Base-by-base conservation (phyloP, 2,113 vertebrate genomes). In the Amblyornis subalaris region DNA sequence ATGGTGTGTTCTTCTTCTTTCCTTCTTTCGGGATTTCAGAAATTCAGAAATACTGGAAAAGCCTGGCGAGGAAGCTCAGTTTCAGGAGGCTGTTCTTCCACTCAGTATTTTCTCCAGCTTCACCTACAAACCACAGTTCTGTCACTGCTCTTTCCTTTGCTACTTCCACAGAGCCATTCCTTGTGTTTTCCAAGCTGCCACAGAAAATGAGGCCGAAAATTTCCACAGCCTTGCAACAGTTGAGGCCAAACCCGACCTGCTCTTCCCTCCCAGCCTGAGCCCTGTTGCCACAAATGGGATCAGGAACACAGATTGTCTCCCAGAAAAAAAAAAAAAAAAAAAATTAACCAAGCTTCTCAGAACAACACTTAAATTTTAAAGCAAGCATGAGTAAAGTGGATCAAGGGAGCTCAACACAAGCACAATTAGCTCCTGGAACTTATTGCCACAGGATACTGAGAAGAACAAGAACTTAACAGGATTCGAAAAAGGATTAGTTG, bases 381-480 rank as follows among this genome's bases (percentile, higher is more conserved):
- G 93, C 87, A 91, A 94, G 89, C 93, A 58, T 76, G 91, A 95
- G 81, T 58, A 94, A 94, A 96, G 67, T 94, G 91, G 96, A 96
- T 96, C 91, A 94, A 91, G 86, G 54, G 66, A 94, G 95, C 93
- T 96, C 94, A 96, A 70, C 93, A 72, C 62, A 82, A 87, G 91
- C 89, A 91, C 95, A 95, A 96, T 96, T 96, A 95, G 81, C 89
- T 94, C 73, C 93, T 95, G 93, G 85, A 96, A 95, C 93, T 94
- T 92, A 94, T 88, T 96, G 95, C 96, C 94, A 96, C 96, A 96
- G 95, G 94, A 94, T 79, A 94, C 80, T 75, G 54, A 87, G 74
- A 81, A 96, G 70, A 94, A 95, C 93, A 96, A 96, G 94, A 96
- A 96, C 93, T 92, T 96, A 96, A 96, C 87, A 96, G 95, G 96